A percentile compares a stretch with the other conserved stretches of the same genome.
phyloP scores from a whole-genome alignment of 2,888 invertebrate species.

The Lithophane ornitopus region DNA sequence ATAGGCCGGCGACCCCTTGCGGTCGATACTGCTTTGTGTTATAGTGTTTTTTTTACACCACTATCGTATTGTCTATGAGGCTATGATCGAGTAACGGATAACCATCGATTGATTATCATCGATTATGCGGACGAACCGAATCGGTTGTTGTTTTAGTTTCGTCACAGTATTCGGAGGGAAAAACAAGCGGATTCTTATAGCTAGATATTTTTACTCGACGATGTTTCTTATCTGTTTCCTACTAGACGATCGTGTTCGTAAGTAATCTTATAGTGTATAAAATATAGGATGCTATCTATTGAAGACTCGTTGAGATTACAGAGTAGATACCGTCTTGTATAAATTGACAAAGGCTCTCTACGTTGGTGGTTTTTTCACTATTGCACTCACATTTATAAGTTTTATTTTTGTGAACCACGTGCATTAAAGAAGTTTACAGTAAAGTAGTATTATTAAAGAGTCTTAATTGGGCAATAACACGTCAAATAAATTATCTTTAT shows the following conservation, averaged over 20 bases:
- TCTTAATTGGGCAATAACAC: slow-evolving; percentile 15
- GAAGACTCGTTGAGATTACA: slow-evolving; percentile 48
- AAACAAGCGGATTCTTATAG: slow-evolving; percentile 15
- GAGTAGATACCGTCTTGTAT: slow-evolving; percentile 34
- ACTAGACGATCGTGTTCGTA: slow-evolving; percentile 41
- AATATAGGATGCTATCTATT: slow-evolving; percentile 40
- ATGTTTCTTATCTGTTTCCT: slow-evolving; percentile 33
- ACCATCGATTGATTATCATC: slow-evolving; percentile 50
- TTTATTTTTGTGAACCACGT: not conserved
- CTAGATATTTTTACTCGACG: slow-evolving; percentile 2
- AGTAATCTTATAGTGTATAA: slow-evolving; percentile 36
- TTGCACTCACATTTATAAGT: slow-evolving; percentile 28
- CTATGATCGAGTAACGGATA: slow-evolving; percentile 52
- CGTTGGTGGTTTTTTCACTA: slow-evolving; percentile 11
- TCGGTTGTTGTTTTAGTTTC: slow-evolving; percentile 52
- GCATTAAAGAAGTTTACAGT: slow-evolving; percentile 21
- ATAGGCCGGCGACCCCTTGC: slow-evolving; percentile 83
- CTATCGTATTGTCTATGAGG: slow-evolving; percentile 48
- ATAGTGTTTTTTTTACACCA: slow-evolving; percentile 45
- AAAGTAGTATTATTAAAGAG: slow-evolving; percentile 14
- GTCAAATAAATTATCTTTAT: slow-evolving; percentile 23
- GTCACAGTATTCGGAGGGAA: slow-evolving; percentile 40
- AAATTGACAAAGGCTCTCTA: slow-evolving; percentile 41
- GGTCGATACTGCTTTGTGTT: slow-evolving; percentile 78
- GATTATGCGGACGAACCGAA: slow-evolving; percentile 48